Conservation (phyloP, 2,888 invertebrate genomes). For the Drosophila ezoana region DNA sequence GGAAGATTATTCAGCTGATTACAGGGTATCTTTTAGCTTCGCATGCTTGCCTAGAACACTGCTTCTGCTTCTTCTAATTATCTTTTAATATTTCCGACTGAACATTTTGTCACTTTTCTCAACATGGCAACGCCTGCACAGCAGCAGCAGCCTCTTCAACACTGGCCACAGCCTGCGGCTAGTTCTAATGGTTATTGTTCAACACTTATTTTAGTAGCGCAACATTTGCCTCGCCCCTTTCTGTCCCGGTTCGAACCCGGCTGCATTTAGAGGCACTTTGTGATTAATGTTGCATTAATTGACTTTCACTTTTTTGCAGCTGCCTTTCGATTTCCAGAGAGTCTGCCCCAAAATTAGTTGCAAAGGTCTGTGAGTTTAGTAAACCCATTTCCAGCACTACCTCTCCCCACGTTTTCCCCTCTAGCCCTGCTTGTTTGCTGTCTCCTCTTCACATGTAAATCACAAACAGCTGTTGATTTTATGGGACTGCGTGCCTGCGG, state of each 20-base stretch:
- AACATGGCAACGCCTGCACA: constrained; percentile 3
- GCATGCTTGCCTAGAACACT: too few relatives aligned
- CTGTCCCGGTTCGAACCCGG: constrained; percentile 1
- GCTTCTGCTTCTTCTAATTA: too few relatives aligned
- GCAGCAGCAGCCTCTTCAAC: neutral
- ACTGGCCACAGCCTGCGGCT: constrained; percentile 8
- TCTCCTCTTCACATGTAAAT: constrained; percentile 57
- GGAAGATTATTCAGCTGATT: neutral
- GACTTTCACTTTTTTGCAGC: constrained; percentile 74
- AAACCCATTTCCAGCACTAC: neutral
- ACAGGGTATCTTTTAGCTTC: neutral
- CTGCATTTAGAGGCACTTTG: constrained; percentile 35
- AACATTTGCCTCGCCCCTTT: constrained; percentile 19
- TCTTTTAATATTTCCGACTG: neutral
- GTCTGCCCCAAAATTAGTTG: constrained; percentile 13
- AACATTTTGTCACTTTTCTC: neutral
- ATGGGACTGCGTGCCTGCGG: constrained; percentile 4
- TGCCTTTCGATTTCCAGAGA: constrained; percentile 52
- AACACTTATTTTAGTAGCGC: constrained; percentile 11
- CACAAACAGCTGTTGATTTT: constrained; percentile 64
- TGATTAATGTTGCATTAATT: constrained; percentile 80
- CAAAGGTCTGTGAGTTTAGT: constrained; percentile 23
- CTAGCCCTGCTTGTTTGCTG: constrained; percentile 58
- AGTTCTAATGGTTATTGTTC: neutral
- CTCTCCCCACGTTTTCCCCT: neutral